phyloP scores from a whole-genome alignment of 2,888 invertebrate species.

The Polymixis lichenea region DNA sequence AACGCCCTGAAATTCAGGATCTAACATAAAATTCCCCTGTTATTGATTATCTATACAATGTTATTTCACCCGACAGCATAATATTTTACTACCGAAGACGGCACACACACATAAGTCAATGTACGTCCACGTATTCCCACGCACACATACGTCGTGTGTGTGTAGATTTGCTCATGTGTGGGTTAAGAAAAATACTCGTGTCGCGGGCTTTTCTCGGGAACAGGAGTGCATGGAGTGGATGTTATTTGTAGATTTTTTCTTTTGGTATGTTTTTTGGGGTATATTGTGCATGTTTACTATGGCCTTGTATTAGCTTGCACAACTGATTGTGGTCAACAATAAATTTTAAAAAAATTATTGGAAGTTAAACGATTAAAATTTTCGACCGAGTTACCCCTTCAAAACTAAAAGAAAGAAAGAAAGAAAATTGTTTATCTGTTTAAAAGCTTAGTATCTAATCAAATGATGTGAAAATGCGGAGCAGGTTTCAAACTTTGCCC shows the following conservation, averaged over 20 bases:
- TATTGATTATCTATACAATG: constrained; percentile 91
- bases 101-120: constrained; percentile 72
- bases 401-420: no score
- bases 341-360: no score
- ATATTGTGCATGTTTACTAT: no score
- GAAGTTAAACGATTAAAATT: no score
- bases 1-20: constrained; percentile 73
- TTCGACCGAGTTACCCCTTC: no score
- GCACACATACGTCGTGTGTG: constrained; percentile 55
- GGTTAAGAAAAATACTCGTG: constrained; percentile 88
- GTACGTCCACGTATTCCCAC: constrained; percentile 66
- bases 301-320: no score
- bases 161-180: constrained; percentile 71
- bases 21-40: constrained; percentile 84
- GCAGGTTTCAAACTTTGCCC: not conserved
- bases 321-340: no score
- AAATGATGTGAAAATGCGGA: not conserved
- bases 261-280: not conserved
- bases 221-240: constrained; percentile 72
- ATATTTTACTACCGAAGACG: constrained; percentile 90
- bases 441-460: no score
- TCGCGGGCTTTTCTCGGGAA: constrained; percentile 87
- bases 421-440: no score
- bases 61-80: constrained; percentile 90
- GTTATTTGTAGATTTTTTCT: constrained; percentile 28